A percentile compares a stretch with the other conserved stretches of the same genome.
Evolutionary conservation across 2,888 invertebrate species (phyloP).

Genomic region (Eumacrocentrus americanus): DNA sequence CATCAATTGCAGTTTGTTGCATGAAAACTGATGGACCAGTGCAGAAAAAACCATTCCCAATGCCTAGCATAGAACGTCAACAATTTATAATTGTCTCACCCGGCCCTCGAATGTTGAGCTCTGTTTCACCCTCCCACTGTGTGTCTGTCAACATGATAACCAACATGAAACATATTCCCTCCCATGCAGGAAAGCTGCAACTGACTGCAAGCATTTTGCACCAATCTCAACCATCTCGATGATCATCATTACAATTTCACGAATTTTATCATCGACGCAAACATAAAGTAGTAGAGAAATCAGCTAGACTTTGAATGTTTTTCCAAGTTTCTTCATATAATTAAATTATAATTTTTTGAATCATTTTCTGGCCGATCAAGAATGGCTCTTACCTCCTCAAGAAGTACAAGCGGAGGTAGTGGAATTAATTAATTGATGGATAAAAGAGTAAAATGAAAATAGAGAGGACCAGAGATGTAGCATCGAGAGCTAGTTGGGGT

Average conservation of each 20-base stretch:
- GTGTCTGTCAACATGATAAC: slow-evolving; percentile 61
- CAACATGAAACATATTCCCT: slow-evolving; percentile 57
- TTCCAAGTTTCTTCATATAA: too few relatives aligned
- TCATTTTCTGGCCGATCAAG: too few relatives aligned
- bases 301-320: too few relatives aligned
- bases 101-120: slow-evolving; percentile 37
- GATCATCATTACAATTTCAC: too few relatives aligned
- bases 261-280: too few relatives aligned
- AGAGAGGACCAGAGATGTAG: slow-evolving; percentile 24
- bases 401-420: neutral
- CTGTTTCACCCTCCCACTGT: slow-evolving; percentile 46
- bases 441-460: slow-evolving; percentile 1
- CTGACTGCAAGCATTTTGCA: too few relatives aligned
- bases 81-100: slow-evolving; percentile 59
- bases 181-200: slow-evolving; percentile 54
- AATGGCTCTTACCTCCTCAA: too few relatives aligned
- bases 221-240: too few relatives aligned
- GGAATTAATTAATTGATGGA: neutral
- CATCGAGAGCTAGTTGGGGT: slow-evolving; percentile 43
- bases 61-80: slow-evolving; percentile 54
- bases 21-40: neutral
- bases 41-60: neutral
- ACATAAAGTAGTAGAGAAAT: too few relatives aligned
- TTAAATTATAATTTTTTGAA: too few relatives aligned
- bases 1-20: too few relatives aligned